Percentiles rank a stretch among this genome's conserved stretches.
Conservation (phyloP, 2,888 invertebrate genomes). For the Leuctra nigra region DNA sequence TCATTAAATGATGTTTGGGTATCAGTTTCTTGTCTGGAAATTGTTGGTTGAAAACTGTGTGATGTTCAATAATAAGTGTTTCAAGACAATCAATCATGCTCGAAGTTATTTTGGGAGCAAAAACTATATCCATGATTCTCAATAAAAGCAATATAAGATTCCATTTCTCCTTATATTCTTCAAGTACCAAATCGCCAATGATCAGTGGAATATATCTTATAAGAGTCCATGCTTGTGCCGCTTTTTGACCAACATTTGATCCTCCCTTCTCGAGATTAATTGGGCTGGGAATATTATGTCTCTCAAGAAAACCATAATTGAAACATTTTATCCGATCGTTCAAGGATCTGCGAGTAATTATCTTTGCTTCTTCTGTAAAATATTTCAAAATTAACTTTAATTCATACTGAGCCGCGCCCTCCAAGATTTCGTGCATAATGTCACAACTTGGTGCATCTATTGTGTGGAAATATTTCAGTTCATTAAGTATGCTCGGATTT, state of each 20-base stretch:
- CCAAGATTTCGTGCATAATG: constrained; percentile 32
- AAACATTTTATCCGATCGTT: not conserved
- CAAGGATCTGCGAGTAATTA: not conserved
- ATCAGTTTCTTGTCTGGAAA: constrained; percentile 4
- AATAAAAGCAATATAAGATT: constrained; percentile 23
- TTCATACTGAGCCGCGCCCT: constrained; percentile 30
- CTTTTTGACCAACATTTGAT: constrained; percentile 24
- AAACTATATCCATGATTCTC: constrained; percentile 26
- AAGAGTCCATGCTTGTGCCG: constrained; percentile 24
- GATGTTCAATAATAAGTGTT: not conserved
- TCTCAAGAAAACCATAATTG: not conserved
- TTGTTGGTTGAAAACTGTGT: not conserved
- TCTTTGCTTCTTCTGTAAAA: not conserved
- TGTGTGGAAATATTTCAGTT: constrained; percentile 28
- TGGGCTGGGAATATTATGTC: constrained; percentile 17
- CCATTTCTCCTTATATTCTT: constrained; percentile 17
- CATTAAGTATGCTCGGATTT: constrained; percentile 22
- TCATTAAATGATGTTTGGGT: constrained; percentile 27
- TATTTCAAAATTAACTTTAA: constrained; percentile 20
- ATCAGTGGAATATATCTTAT: constrained; percentile 22
- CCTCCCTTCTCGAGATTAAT: constrained; percentile 21
- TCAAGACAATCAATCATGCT: constrained; percentile 19
- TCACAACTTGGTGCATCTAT: constrained; percentile 26
- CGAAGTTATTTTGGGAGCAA: constrained; percentile 22
- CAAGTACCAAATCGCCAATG: constrained; percentile 18